Conservation (phyloP, 1,140 invertebrate genomes). For the Magallana gigas region DNA sequence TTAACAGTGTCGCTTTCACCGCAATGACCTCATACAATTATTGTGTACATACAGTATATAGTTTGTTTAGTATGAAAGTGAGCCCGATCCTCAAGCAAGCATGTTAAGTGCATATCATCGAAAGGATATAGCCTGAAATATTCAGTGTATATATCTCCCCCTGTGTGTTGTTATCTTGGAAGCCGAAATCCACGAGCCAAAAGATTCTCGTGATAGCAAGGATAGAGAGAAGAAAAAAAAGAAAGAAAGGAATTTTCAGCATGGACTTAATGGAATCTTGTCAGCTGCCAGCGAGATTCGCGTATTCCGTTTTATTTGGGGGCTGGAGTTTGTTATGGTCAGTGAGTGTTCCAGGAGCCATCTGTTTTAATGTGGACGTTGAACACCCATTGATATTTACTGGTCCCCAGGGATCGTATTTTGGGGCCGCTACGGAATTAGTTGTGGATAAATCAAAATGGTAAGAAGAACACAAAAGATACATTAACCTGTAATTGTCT, state of each 20-base stretch:
- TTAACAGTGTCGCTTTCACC: background rate
- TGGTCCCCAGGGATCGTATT: background rate
- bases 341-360: background rate
- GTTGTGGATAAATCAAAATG: background rate
- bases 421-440: background rate
- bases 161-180: background rate
- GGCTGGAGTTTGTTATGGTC: background rate
- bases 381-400: slow-evolving; percentile 1
- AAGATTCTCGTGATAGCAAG: background rate
- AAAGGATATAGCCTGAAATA: background rate
- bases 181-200: background rate
- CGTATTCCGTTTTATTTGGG: background rate
- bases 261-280: background rate
- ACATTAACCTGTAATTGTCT: background rate
- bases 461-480: background rate
- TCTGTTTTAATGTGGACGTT: background rate
- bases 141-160: background rate
- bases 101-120: background rate
- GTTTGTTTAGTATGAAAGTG: background rate
- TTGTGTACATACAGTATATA: background rate
- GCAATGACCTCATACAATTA: background rate
- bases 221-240: background rate
- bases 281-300: background rate
- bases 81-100: too few species aligned
- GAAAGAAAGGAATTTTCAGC: background rate